These are phyloP conservation scores for Mesochorus sp. DNA, from an alignment of 2,888 invertebrate genomes.

Conservation along the genomic window DNA sequence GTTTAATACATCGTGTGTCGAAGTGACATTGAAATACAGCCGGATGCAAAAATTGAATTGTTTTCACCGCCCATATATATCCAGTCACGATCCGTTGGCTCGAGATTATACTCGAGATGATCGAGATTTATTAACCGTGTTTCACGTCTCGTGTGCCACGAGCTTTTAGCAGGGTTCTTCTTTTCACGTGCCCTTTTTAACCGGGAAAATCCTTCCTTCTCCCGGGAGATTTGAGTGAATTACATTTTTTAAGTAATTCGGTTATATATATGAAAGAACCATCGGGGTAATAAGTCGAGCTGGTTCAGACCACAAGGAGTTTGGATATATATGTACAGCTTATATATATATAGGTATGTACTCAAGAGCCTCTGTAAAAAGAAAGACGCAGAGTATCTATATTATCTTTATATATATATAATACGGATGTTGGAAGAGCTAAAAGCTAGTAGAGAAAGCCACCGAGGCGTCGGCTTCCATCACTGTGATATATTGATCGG, in stretches of 20 bases:
- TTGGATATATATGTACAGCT: background rate
- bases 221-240: constrained; percentile 45
- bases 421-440: constrained; percentile 19
- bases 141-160: background rate
- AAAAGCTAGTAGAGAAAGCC: constrained; percentile 40
- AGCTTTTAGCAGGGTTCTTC: background rate
- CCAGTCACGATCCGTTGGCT: constrained; percentile 33
- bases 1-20: constrained; percentile 59
- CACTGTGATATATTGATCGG: constrained; percentile 60
- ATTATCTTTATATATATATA: constrained; percentile 17
- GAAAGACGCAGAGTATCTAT: background rate
- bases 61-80: constrained; percentile 39
- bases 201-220: constrained; percentile 4
- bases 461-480: constrained; percentile 58
- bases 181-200: background rate
- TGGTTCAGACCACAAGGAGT: background rate
- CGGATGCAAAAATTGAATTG: constrained; percentile 58
- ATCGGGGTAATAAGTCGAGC: constrained; percentile 27
- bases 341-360: constrained; percentile 6
- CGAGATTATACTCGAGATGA: constrained; percentile 27
- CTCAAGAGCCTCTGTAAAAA: constrained; percentile 10
- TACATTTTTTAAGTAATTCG: constrained; percentile 51
- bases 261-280: constrained; percentile 53
- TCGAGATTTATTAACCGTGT: constrained; percentile 47
- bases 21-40: constrained; percentile 58